Base-by-base conservation (phyloP, 2,797 vertebrate genomes). In the Pantherophis alleghaniensis region DNA sequence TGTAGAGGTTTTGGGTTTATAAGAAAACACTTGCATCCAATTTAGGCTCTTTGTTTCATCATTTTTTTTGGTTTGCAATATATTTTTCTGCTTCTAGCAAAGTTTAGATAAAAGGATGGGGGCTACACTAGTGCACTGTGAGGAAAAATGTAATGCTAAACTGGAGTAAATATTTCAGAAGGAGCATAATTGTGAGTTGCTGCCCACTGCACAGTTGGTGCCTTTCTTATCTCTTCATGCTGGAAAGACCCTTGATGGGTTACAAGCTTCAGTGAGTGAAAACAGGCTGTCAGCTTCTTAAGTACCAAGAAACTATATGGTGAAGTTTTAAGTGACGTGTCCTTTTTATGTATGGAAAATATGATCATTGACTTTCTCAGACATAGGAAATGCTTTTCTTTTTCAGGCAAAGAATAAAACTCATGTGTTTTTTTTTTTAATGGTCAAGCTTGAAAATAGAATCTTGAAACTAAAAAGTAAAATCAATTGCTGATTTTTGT, bases 391-490 rank as follows among this genome's bases (percentile, higher is more conserved):
- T 89, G 93, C 94, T 96, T 96, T 88, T 96, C 92, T 96, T 96
- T 51, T 87, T 59, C 51, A 93, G 89, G 57, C 32, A 55, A 87
- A 83, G 20, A 20, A 37, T 88, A 91, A 89, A 91, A 95, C 95
- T 96, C 95, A 93, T 83, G 56, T 2, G 0, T 14, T 14, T 1
- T 10, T 88, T 13, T 92, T 13, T 92, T 92, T 87, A 74, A 90
- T 79, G 83, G 32, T 97, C 94, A 96, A 97, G 96, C 37, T 83
- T 42, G 59, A 89, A 91, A 93, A 74, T 93, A 95, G 95, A 95
- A 96, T 95, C 92, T 93, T 92, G 95, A 93, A 96, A 97, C 95
- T 96, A 96, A 96, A 95, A 96, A 95, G 94, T 96, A 96, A 95
- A 96, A 95, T 96, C 95, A 96, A 95, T 95, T 87, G 91, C 0